Conservation (phyloP, 2,888 invertebrate genomes). For the Ligdia adustata region DNA sequence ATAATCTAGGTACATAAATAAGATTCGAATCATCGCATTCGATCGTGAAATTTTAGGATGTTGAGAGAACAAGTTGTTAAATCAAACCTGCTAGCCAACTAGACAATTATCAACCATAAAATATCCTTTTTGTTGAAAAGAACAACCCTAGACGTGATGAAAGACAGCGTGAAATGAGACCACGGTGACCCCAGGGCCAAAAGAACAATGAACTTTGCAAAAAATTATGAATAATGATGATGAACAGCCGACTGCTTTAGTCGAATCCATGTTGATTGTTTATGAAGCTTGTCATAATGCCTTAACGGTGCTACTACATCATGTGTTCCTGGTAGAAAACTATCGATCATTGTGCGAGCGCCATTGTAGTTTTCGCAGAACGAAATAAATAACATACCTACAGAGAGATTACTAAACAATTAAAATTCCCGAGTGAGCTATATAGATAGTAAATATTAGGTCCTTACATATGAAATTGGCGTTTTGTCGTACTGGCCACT, state of each 20-base stretch:
- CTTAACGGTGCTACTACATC: conserved; percentile 13
- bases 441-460: too few species aligned
- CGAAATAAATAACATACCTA: neutral
- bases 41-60: too few species aligned
- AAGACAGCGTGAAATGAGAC: conserved; percentile 35
- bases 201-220: conserved; percentile 45
- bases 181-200: conserved; percentile 34
- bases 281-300: conserved; percentile 17
- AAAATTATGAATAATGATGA: conserved; percentile 40
- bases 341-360: neutral
- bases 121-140: too few species aligned
- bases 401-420: too few species aligned
- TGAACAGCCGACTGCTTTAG: conserved; percentile 37
- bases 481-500: too few species aligned
- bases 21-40: too few species aligned
- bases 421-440: too few species aligned
- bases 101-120: too few species aligned
- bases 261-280: conserved; percentile 15
- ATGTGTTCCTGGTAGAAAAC: neutral
- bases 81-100: too few species aligned
- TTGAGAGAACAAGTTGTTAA: too few species aligned
- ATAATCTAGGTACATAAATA: too few species aligned
- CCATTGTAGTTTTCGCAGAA: neutral
- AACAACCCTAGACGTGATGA: conserved; percentile 25
- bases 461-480: too few species aligned